A percentile compares a stretch with the other conserved stretches of the same genome.
These are phyloP conservation scores for Ephialtes manifestator DNA, from an alignment of 2,888 invertebrate genomes.

Conservation along the genomic window DNA sequence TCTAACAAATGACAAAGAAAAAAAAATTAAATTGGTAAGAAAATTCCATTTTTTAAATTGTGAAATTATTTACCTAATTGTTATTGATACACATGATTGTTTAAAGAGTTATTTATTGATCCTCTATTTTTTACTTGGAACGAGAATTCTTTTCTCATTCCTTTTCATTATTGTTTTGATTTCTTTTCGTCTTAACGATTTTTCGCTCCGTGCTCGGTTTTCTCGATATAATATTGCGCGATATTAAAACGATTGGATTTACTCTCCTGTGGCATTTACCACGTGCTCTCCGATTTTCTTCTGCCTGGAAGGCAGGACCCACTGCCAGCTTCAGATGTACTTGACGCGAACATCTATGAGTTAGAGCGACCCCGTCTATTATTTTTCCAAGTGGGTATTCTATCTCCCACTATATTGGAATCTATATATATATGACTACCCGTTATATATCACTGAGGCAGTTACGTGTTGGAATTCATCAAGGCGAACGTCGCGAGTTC, in stretches of 20 bases:
- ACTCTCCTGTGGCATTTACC: constrained; percentile 38
- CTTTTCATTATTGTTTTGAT: not conserved
- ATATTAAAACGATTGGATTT: constrained; percentile 42
- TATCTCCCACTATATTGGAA: constrained; percentile 43
- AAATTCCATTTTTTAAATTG: too few relatives aligned
- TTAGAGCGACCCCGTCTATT: constrained; percentile 41
- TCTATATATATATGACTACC: constrained; percentile 21
- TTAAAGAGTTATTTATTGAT: too few relatives aligned
- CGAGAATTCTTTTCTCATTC: too few relatives aligned
- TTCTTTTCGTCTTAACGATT: not conserved
- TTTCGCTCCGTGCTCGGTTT: constrained; percentile 4
- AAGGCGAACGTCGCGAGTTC: not conserved
- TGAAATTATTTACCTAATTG: too few relatives aligned
- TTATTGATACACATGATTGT: too few relatives aligned
- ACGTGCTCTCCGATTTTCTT: constrained; percentile 17
- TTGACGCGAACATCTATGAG: constrained; percentile 33
- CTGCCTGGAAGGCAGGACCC: not conserved
- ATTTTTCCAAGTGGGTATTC: constrained; percentile 53
- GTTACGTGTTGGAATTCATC: constrained; percentile 47
- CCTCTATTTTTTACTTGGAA: too few relatives aligned
- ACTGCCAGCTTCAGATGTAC: not conserved
- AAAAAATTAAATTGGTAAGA: too few relatives aligned
- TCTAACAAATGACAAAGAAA: too few relatives aligned
- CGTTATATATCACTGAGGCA: constrained; percentile 33
- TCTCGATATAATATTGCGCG: constrained; percentile 16